Conservation (phyloP, 2,113 vertebrate genomes). For the Pseudolaguvia tuberculata region DNA sequence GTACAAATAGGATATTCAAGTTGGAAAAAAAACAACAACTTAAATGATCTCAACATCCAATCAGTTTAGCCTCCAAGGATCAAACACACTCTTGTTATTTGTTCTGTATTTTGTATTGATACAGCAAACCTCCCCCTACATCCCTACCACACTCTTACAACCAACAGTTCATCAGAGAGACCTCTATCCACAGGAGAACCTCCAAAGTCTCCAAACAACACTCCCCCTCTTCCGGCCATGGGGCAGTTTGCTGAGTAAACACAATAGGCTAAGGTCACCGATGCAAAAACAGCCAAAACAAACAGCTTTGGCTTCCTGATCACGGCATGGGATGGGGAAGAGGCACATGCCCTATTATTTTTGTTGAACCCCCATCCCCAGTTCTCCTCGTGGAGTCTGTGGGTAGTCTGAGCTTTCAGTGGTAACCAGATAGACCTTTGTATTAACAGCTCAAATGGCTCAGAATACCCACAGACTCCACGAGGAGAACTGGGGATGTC, state of each 20-base stretch:
- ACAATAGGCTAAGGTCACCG: conserved; percentile 48
- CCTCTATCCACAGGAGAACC: conserved; percentile 20
- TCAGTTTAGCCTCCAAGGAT: neutral
- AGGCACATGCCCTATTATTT: conserved; percentile 27
- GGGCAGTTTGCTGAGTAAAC: conserved; percentile 61
- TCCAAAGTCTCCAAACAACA: conserved; percentile 8
- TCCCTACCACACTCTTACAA: neutral
- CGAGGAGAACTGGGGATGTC: no score
- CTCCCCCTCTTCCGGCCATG: conserved; percentile 17
- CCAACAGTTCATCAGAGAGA: conserved; percentile 22
- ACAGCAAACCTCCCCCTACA: neutral
- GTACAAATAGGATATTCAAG: neutral
- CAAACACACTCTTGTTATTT: neutral
- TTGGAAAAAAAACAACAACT: neutral
- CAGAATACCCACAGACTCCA: no score
- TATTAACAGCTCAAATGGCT: no score
- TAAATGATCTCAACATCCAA: neutral
- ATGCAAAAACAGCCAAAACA: conserved; percentile 68
- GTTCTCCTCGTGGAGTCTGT: no score
- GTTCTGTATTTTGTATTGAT: conserved; percentile 1
- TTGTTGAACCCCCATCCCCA: no score
- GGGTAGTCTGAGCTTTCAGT: no score
- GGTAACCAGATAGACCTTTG: no score
- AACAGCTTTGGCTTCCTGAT: conserved; percentile 60
- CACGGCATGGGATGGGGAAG: conserved; percentile 36